These are phyloP conservation scores for Brachyistius frenatus DNA, from an alignment of 2,113 vertebrate genomes.

Conservation along the genomic window DNA sequence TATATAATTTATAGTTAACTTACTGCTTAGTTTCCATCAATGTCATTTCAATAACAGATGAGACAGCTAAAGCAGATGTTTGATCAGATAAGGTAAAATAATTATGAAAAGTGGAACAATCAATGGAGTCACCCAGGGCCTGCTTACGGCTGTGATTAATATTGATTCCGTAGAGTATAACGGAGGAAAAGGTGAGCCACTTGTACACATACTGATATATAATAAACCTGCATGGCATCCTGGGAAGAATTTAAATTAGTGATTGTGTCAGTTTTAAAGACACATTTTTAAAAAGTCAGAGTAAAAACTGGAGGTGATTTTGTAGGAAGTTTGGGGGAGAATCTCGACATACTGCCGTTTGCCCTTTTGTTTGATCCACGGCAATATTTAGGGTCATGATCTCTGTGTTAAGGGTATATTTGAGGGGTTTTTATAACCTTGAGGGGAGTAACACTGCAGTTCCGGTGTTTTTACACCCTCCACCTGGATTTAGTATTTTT, in stretches of 20 bases:
- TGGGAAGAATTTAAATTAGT: conserved; percentile 32
- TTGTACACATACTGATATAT: conserved; percentile 17
- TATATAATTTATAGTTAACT: not conserved
- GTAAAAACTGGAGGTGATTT: not conserved
- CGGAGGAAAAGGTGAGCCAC: conserved; percentile 12
- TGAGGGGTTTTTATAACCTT: too few relatives aligned
- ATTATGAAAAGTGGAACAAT: conserved; percentile 58
- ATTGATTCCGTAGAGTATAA: conserved; percentile 52
- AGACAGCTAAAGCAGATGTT: conserved; percentile 24
- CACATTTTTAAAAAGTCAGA: not conserved
- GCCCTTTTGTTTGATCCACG: too few relatives aligned
- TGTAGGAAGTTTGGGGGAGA: not conserved
- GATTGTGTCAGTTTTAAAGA: not conserved
- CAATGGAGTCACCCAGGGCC: conserved; percentile 41
- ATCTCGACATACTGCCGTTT: too few relatives aligned
- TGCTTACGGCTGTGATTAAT: conserved; percentile 55
- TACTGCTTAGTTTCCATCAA: conserved; percentile 36
- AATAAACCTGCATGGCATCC: conserved; percentile 32
- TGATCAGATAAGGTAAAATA: conserved; percentile 57
- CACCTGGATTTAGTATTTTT: too few relatives aligned
- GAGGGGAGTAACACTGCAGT: too few relatives aligned
- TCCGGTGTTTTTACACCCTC: too few relatives aligned
- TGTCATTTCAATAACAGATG: conserved; percentile 68
- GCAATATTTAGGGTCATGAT: too few relatives aligned
- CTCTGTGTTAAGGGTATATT: too few relatives aligned